Conservation (phyloP, 2,888 invertebrate genomes). For the Bimastos eiseni region DNA sequence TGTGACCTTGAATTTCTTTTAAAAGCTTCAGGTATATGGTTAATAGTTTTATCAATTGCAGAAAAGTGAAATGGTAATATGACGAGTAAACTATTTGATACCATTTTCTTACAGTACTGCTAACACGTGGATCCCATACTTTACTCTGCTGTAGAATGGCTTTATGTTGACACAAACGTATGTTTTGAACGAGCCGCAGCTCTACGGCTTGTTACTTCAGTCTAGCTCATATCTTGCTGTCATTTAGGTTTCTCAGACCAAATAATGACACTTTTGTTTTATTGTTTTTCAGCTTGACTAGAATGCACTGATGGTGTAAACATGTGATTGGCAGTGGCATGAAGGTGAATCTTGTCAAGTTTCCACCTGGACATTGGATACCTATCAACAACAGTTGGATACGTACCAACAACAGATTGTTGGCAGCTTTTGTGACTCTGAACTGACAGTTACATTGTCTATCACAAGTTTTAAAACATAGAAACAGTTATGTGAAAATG, state of each 20-base stretch:
- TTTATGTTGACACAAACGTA: not conserved
- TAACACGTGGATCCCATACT: not conserved
- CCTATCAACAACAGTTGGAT: not conserved
- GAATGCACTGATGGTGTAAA: not conserved
- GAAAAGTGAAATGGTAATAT: not conserved
- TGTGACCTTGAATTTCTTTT: no score
- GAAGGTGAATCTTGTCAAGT: not conserved
- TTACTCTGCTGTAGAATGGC: not conserved
- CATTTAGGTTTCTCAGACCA: not conserved
- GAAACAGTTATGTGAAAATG: conserved; percentile 3
- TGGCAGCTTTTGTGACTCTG: not conserved
- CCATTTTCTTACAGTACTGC: not conserved
- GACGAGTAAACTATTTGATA: not conserved
- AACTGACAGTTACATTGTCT: not conserved
- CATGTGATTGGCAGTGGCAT: not conserved
- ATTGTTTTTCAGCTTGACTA: not conserved
- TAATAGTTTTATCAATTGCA: not conserved
- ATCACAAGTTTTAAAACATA: not conserved
- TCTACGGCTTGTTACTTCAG: no score
- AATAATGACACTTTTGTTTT: not conserved
- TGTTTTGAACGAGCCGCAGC: not conserved
- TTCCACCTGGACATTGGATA: not conserved
- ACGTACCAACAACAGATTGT: not conserved
- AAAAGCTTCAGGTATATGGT: not conserved
- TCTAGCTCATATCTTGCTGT: not conserved